Evolutionary conservation across 2,888 invertebrate species (phyloP), one percentile per base, ranked within the genome.

Genomic region (Macrophya annulata): DNA sequence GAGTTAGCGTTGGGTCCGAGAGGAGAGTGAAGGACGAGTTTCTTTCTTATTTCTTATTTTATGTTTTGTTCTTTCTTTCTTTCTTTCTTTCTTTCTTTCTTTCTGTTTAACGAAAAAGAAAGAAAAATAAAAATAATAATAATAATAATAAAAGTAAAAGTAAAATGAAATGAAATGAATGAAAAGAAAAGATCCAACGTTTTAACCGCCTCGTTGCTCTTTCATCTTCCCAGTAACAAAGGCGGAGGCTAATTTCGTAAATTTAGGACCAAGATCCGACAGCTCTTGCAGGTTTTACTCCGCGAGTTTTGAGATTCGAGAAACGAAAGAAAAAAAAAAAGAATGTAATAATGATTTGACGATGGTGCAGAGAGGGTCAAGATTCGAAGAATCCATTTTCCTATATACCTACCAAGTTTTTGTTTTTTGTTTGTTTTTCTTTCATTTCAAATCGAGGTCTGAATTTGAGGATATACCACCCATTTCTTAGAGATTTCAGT

Each of bases 131-230:
- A 59, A 59, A 31, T 4, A 31, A 37, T 0, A 12, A 37, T 31
- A 37, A 68, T 4, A 17, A 37, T 15, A 37, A 68, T 25, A 12
- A 31, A 65, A 31, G 10, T n/a, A 55, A 12, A 68, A 68, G 12
- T 17, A 43, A 21, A 74, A 74, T n/a, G 31, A 40, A 71, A 71
- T 4, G 40, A 71, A 71, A n/a, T 1, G 40, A 71, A 74, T 10
- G 21, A 43, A 15, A 21, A 15, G 45, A 43, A 74, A 45, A 40
- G 45, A 45, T 74, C 45, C 72, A 21, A 31, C 43, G 72, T 12
- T 74, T 74, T n/a, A 45, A 74, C 45, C 72, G 72, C 43, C 72
- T 74, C 72, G 72, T 45, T 74, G 72, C 72, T 74, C 72, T 74
- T 74, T 74, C 72, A 74, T 74, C 72, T 74, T 45, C 45, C 43